phyloP scores from a whole-genome alignment of 2,888 invertebrate species.

The Petrolisthes manimaculis region DNA sequence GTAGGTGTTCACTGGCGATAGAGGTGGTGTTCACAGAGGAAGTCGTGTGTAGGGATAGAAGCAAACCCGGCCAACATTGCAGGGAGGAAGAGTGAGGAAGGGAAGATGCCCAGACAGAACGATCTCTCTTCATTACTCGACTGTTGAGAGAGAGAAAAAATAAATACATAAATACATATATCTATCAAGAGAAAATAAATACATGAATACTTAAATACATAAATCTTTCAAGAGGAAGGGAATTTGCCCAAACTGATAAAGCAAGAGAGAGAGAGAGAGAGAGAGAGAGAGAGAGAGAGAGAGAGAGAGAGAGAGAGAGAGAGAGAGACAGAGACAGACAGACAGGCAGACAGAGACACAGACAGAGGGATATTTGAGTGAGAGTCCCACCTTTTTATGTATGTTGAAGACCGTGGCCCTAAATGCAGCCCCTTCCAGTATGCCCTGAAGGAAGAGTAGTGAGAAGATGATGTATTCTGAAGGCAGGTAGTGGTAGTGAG shows the following conservation, averaged over 20 bases:
- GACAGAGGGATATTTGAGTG: neutral
- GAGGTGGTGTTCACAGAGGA: constrained; percentile 41
- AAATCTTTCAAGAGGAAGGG: neutral
- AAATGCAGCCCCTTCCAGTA: constrained; percentile 53
- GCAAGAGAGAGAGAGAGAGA: neutral
- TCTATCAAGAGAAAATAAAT: neutral
- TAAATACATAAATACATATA: neutral
- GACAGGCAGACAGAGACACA: neutral
- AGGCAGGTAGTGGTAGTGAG: constrained; percentile 53
- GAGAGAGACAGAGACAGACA: neutral
- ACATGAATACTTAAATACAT: neutral
- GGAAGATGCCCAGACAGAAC: constrained; percentile 50
- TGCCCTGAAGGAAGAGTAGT: constrained; percentile 44
- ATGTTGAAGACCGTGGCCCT: constrained; percentile 53
- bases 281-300: neutral
- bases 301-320: neutral
- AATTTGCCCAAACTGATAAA: no score
- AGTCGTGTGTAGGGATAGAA: constrained; percentile 47
- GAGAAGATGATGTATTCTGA: constrained; percentile 54
- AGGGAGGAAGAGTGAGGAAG: constrained; percentile 46
- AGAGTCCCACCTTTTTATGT: constrained; percentile 37
- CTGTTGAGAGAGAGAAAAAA: neutral
- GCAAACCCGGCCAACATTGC: constrained; percentile 51
- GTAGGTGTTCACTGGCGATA: neutral
- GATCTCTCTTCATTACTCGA: constrained; percentile 14